Base-by-base conservation (phyloP, 2,888 invertebrate species). In the Brachyptera putata region DNA sequence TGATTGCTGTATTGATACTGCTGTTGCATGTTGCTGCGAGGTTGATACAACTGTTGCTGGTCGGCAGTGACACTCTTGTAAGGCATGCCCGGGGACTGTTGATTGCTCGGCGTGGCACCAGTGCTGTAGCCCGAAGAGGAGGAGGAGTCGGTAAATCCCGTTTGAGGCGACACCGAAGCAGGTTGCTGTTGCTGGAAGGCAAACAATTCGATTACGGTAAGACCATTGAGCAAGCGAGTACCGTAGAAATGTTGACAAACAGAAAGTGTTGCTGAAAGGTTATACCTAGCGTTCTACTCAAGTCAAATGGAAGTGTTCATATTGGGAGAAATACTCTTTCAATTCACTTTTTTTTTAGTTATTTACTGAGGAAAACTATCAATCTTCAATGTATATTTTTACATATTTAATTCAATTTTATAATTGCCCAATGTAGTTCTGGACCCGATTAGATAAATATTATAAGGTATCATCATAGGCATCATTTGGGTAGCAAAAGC, bases 61-160 rank as follows among this genome's bases (percentile, higher is more conserved):
- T 72, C 70, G 37, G 75, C 75, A 2, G 76, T 73, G 0, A 77
- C 76, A 0, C 77, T 77, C 66, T 78, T 78, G 65, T 75, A 78
- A 46, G 78, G 78, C 77, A 78, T 76, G 30, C 77, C 77, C 36
- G 79, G 75, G 9, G 76, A 69, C 62, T 74, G 74, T 58, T 76
- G 77, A 1, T 76, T 72, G 59, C 75, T 77, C 1, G 76, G 77
- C 13, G 77, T 77, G 1, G 77, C 76, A 14, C 70, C 70, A 3
- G 75, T 69, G 63, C 72, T 73, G 64, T 73, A 74, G 25, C 63
- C 64, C 7, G 73, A 71, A 7, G 73, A 71, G 61, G 71, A 76
- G n/a, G n/a, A n/a, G 1, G 76, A 72, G 34, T 77, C 76, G 1
- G 75, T 71, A 66, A 79, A 79, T 49, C 79, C 78, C 1, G 76